These are phyloP conservation scores for Hemithea aestivaria DNA, from an alignment of 2,888 invertebrate species.

Conservation along the genomic window DNA sequence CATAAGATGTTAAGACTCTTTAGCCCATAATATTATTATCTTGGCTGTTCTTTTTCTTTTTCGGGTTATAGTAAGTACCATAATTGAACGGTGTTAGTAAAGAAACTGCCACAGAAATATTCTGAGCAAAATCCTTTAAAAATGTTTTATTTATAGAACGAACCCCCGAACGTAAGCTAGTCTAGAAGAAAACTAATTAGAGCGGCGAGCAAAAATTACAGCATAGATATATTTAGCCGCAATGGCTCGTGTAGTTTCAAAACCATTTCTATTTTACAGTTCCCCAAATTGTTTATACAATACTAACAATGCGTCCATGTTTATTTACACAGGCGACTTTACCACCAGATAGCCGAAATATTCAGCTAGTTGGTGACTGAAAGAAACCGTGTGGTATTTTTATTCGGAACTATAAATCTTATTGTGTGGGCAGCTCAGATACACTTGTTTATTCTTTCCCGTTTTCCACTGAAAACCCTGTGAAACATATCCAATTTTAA, in stretches of 20 bases:
- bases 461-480: constrained; percentile 30
- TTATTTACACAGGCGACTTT: constrained; percentile 34
- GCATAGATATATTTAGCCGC: neutral
- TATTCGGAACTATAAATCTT: constrained; percentile 65
- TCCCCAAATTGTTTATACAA: constrained; percentile 20
- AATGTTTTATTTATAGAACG: no score
- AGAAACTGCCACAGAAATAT: no score
- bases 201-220: neutral
- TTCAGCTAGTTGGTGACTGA: constrained; percentile 40
- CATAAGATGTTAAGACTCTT: no score
- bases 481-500: constrained; percentile 11
- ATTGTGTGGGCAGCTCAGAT: constrained; percentile 59
- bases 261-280: constrained; percentile 4
- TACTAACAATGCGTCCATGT: constrained; percentile 30
- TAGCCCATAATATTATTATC: no score
- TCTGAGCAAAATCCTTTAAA: no score
- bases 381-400: constrained; percentile 63
- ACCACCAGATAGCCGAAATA: constrained; percentile 6
- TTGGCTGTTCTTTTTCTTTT: no score
- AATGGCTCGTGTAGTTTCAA: neutral
- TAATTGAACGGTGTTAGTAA: no score
- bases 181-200: no score
- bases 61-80: no score
- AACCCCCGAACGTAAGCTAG: no score
- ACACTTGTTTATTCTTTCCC: constrained; percentile 51